Evolutionary conservation across 23 tunicate species (phyloP).

Genomic region (Phallusia fumigata): DNA sequence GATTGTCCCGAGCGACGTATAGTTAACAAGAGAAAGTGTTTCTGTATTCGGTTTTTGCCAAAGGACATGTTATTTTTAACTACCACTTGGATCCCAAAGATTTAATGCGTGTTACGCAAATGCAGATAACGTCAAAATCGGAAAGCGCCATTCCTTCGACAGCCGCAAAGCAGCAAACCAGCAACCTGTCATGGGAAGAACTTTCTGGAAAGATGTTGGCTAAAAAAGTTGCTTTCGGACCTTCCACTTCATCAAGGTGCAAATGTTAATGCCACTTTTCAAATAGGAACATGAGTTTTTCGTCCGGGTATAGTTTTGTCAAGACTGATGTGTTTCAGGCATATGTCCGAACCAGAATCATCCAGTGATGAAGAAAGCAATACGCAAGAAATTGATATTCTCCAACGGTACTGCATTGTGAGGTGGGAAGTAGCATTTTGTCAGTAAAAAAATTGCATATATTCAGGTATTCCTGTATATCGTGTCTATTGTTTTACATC

Average conservation of each 20-base stretch:
- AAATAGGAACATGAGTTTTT: neutral
- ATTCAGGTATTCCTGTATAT: too few relatives aligned
- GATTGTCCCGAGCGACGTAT: too few relatives aligned
- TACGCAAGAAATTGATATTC: slow-evolving; percentile 46
- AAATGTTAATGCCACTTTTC: neutral
- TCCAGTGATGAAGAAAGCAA: slow-evolving; percentile 8
- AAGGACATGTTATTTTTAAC: too few relatives aligned
- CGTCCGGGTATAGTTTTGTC: neutral
- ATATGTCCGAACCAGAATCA: neutral
- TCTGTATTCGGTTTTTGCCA: too few relatives aligned
- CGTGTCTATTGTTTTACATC: neutral
- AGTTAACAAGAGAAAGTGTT: too few relatives aligned
- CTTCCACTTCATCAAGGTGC: neutral
- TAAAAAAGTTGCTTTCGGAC: neutral
- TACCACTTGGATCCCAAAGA: too few relatives aligned
- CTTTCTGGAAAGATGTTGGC: slow-evolving; percentile 13
- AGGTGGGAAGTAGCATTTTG: slow-evolving; percentile 37
- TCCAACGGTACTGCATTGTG: slow-evolving; percentile 72
- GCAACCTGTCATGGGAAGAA: slow-evolving; percentile 8
- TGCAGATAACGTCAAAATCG: slow-evolving; percentile 21
- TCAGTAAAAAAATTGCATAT: too few relatives aligned
- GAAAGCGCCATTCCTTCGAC: slow-evolving; percentile 12
- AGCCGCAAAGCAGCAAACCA: neutral
- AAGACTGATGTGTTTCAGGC: neutral
- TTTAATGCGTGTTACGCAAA: too few relatives aligned